Percentiles rank a stretch among this genome's conserved stretches.
phyloP scores from a whole-genome alignment of 2,113 vertebrate genomes.

The Ptilonorhynchus violaceus region DNA sequence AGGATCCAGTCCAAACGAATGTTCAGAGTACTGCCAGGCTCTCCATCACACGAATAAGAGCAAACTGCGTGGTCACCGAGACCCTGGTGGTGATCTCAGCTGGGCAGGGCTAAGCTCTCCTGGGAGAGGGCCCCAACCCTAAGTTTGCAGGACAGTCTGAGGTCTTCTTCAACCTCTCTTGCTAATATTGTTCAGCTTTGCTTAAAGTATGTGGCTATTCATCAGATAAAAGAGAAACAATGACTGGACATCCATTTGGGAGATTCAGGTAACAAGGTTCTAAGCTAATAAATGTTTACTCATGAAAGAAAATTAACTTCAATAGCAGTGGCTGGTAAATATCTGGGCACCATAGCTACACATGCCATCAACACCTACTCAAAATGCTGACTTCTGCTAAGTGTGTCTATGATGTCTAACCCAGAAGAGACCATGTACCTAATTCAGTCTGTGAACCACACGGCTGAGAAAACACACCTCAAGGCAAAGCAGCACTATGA shows the following conservation, averaged over 20 bases:
- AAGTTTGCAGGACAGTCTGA: not conserved
- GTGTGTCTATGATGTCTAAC: not conserved
- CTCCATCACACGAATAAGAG: not conserved
- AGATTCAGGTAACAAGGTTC: not conserved
- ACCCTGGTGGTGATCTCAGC: not conserved
- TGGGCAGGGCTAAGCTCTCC: not conserved
- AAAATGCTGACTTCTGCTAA: not conserved
- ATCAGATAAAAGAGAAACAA: not conserved
- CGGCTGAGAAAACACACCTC: not conserved
- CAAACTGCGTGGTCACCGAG: not conserved
- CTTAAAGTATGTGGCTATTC: not conserved
- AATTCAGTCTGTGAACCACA: not conserved
- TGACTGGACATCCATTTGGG: not conserved
- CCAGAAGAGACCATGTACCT: not conserved
- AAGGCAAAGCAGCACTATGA: not conserved
- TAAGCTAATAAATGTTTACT: not conserved
- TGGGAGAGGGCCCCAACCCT: not conserved
- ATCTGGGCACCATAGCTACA: not conserved
- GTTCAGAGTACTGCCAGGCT: not conserved
- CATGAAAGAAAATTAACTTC: not conserved
- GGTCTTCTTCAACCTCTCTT: not conserved
- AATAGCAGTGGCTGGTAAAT: not conserved
- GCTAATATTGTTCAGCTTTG: not conserved
- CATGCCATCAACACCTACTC: not conserved
- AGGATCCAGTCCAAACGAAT: not conserved